Base-by-base conservation (phyloP, 2,797 vertebrate species). In the Microctenopoma steveboyesi region DNA sequence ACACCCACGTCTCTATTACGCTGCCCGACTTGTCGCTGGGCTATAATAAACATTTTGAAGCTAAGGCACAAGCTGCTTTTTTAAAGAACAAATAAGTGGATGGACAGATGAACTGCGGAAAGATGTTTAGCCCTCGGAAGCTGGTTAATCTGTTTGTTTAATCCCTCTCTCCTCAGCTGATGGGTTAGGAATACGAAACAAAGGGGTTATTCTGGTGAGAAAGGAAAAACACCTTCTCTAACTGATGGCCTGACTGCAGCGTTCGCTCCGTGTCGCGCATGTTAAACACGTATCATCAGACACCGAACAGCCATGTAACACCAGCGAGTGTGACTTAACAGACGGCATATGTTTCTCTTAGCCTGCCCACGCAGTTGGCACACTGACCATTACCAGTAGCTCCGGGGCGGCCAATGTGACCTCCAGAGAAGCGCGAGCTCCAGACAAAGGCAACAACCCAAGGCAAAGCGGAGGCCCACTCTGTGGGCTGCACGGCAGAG, bases 281-380 rank as follows among this genome's bases (percentile, higher is more conserved):
- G 66, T 72, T 74, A 61, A 81, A 30, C 73, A 46, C 69, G 70
- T 72, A 78, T 71, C 63, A 64, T 72, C 70, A 69, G 62, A 80
- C 63, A 70, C 25, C 49, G 60, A 86, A 75, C 79, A 69, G 72
- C 55, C 37, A 0, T 46, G 67, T 45, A 77, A 33, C 62, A 52
- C 48, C 78, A 46, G 64, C 61, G 56, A 71, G 70, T 50, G 74
- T 43, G 66, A 74, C 64, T 86, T 82, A 83, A 79, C 84, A 88
- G 82, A 77, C 80, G 69, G 78, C 84, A 90, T 91, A 92, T 78
- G 89, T 77, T 70, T 78, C 72, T 78, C 60, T 83, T 83, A 87
- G 84, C 78, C 33, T 81, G 77, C 87, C 81, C 72, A 80, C 85
- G 64, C 82, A 79, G 74, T 83, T 90, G 90, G 87, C 88, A 84